Base-by-base conservation (phyloP, 2,888 invertebrate genomes). In the Frankliniella intonsa region DNA sequence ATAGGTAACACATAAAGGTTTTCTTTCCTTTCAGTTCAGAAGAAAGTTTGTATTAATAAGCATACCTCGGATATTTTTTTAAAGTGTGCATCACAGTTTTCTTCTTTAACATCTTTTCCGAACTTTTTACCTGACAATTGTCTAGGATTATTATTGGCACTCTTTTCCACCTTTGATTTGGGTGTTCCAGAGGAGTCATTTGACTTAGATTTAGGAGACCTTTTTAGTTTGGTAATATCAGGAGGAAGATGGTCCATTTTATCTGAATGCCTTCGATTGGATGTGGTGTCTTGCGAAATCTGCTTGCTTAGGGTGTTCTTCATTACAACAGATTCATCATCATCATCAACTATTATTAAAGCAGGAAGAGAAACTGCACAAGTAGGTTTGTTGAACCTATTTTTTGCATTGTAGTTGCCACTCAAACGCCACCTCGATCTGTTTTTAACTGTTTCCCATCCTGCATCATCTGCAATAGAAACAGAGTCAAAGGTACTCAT, bases 391-490 rank as follows among this genome's bases (percentile, higher is more conserved):
- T 94, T 91, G 86, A 94, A 95, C 83, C 95, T 90, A 25, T 12
- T n/a, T 25, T 76, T 76, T 76, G 69, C 22, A 76, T 76, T 76
- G 25, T 76, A 76, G 69, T 38, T 69, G 49, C 55, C 11, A 86
- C 93, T 93, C 0, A 91, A 91, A 81, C 93, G 90, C 84, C 85
- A 89, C 88, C 19, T 91, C 90, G 90, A 90, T 69, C 93, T 91
- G 80, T 94, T 93, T 85, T 95, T 93, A 0, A 97, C 97, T 0
- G 95, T 97, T 84, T 96, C 91, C 97, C 97, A 97, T 0, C 97
- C 97, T 85, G 69, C 22, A 25, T 76, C 69, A 76, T 76, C 69
- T 76, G 69, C 25, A 11, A 76, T 25, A 62, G 38, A 38, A 38
- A 38, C n/a, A n/a, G 17, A 62, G n/a, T 10, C 17, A 62, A 1